Evolutionary conservation across 2,888 invertebrate species (phyloP).

Genomic region (Eupithecia exiguata): DNA sequence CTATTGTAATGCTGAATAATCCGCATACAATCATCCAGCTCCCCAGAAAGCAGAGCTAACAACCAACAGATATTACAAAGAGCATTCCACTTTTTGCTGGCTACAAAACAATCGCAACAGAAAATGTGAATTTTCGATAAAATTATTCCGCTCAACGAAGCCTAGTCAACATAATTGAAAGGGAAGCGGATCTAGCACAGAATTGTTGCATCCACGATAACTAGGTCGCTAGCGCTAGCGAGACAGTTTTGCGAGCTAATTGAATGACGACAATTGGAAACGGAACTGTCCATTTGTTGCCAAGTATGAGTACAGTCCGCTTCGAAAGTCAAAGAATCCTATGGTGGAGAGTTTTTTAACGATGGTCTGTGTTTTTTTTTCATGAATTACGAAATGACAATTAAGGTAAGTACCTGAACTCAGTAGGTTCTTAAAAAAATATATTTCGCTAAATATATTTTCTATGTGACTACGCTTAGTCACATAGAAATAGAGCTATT

Average conservation of each 20-base stretch:
- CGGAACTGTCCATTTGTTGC: slow-evolving; percentile 23
- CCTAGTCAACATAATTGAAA: neutral
- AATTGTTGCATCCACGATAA: slow-evolving; percentile 22
- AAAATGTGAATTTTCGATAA: neutral
- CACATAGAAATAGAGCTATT: too few relatives aligned
- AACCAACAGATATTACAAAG: neutral
- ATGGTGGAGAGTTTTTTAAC: neutral
- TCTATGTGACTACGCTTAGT: too few relatives aligned
- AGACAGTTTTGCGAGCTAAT: slow-evolving; percentile 25
- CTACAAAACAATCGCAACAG: neutral
- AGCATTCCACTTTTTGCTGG: neutral
- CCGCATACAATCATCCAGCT: neutral
- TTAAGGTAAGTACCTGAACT: too few relatives aligned
- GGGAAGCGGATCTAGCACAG: neutral
- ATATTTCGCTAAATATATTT: too few relatives aligned
- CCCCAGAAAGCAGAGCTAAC: neutral
- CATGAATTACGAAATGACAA: neutral
- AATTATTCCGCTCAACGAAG: neutral
- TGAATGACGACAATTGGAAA: slow-evolving; percentile 25
- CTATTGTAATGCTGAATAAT: neutral
- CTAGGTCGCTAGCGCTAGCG: slow-evolving; percentile 16
- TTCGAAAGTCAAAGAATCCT: neutral
- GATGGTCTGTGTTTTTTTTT: neutral
- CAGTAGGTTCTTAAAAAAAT: too few relatives aligned
- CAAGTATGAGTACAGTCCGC: slow-evolving; percentile 14